Evolutionary conservation across 2,113 vertebrate species (phyloP), one percentile per base, ranked within the genome.

Genomic region (Myocastor coypus): DNA sequence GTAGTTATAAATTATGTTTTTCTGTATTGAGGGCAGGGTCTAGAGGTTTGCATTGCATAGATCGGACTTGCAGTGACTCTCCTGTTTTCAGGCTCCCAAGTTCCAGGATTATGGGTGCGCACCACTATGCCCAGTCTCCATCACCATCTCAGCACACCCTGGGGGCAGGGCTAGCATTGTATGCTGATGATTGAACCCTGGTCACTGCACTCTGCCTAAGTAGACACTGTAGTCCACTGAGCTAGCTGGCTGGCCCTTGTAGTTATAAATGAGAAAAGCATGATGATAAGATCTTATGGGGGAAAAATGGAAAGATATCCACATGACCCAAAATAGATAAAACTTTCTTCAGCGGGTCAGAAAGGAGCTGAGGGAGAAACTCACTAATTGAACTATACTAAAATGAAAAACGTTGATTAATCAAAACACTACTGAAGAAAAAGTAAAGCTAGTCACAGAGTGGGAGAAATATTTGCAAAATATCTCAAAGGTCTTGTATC

Each of bases 321-420:
- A 90, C 55, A 88, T 42, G 55, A 89, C 24, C 12, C n/a, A 91
- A 82, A 3, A 5, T 75, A 64, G 64, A 89, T 37, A 92, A 66
- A 95, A 40, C 50, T 96, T 91, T 96, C 63, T 92, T 91, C 32
- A 91, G 78, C 10, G 89, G 37, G 66, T 75, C 40, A 61, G 24
- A 69, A 40, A 95, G 78, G 16, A 89, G 37, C 10, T 66, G 84
- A 83, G 26, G n/a, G 40, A 19, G 64, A 91, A 50, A 61, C 22
- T 63, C 69, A 83, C 63, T 59, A 71, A 83, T 61, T 66, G 64
- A 93, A 87, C 37, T 78, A 50, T 28, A 59, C 64, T 92, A 80
- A 95, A 88, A 94, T 88, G 55, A 83, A 82, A 68, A 85, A 91
- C 46, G 73, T 94, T 42, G 59, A 75, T 91, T n/a, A 73, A 77